A percentile compares a stretch with the other conserved stretches of the same genome.
Conservation (phyloP, 2,888 invertebrate species). For the Drosophila buzzatii region DNA sequence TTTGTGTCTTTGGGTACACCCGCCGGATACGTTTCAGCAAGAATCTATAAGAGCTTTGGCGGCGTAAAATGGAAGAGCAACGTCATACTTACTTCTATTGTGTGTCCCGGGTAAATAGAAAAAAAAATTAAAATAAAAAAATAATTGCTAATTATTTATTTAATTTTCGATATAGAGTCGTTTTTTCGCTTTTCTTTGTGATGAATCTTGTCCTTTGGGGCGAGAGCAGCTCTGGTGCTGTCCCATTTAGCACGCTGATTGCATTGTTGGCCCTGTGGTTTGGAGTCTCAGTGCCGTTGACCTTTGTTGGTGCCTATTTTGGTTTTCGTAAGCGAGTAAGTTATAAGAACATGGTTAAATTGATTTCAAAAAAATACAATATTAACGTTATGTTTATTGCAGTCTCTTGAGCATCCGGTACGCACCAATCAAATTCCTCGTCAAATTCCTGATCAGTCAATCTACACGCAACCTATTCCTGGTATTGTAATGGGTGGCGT, state of each 20-base stretch:
- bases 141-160: neutral
- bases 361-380: neutral
- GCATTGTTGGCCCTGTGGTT: constrained; percentile 98
- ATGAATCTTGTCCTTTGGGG: constrained; percentile 99
- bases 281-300: constrained; percentile 98
- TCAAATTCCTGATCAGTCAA: constrained; percentile 99
- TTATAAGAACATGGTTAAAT: constrained; percentile 54
- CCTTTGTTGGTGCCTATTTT: constrained; percentile 99
- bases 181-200: constrained; percentile 98
- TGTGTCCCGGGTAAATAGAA: constrained; percentile 95
- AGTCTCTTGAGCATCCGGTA: constrained; percentile 98
- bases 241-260: constrained; percentile 98
- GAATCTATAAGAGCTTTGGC: constrained; percentile 99
- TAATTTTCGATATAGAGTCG: constrained; percentile 88
- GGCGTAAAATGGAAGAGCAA: constrained; percentile 99
- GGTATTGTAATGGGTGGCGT: constrained; percentile 99
- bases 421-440: constrained; percentile 99
- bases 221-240: constrained; percentile 97
- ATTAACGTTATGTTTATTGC: constrained; percentile 28
- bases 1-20: constrained; percentile 98
- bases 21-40: constrained; percentile 98
- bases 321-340: constrained; percentile 98
- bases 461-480: constrained; percentile 98
- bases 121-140: neutral
- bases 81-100: constrained; percentile 97